Evolutionary conservation across 2,113 vertebrate species (phyloP), one percentile per base, ranked within the genome.

Genomic region (Phycodurus eques): DNA sequence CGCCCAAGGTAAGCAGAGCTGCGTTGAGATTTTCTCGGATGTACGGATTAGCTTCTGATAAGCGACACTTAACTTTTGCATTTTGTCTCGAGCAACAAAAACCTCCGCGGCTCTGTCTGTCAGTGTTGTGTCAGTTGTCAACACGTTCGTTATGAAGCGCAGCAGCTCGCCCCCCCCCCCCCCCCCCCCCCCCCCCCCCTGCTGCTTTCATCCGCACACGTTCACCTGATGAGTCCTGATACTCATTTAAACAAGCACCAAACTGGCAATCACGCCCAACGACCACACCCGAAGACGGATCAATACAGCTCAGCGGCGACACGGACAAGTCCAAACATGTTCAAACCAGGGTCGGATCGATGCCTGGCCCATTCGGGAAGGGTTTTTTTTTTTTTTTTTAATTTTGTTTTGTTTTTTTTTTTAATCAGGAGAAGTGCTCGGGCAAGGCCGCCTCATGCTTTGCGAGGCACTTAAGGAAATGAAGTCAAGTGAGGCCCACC

Each of bases 141-240:
- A 27, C 27, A 1, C 27, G 27, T 27, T 27, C 27, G 27, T 27
- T 27, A 27, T 27, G 27, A 27, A 27, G 27, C 27, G 1, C 27
- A 27, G 27, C 2, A 53, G 19, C 51, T 75, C 82, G 83, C 86
- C 88, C 79, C 79, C 84, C 72, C 27, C 27, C 27, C 72, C 27
- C 27, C 27, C 72, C 27, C 27, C 86, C 88, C 79, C 79, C 84
- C 86, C 88, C 79, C 79, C 84, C 72, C 27, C 27, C 27, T 72
- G 79, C 81, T 69, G 72, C 79, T 75, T 64, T 5, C 67, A 83
- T 85, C 39, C 77, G 88, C 79, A 70, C 72, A 42, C 67, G 22
- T 53, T 83, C 81, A 68, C 27, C 70, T 54, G 44, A 70, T 66
- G 10, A 68, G 75, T 6, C 35, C 35, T 3, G 6, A 39, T 5